Conservation (phyloP, 2,888 invertebrate genomes). For the Capitulum mitella region DNA sequence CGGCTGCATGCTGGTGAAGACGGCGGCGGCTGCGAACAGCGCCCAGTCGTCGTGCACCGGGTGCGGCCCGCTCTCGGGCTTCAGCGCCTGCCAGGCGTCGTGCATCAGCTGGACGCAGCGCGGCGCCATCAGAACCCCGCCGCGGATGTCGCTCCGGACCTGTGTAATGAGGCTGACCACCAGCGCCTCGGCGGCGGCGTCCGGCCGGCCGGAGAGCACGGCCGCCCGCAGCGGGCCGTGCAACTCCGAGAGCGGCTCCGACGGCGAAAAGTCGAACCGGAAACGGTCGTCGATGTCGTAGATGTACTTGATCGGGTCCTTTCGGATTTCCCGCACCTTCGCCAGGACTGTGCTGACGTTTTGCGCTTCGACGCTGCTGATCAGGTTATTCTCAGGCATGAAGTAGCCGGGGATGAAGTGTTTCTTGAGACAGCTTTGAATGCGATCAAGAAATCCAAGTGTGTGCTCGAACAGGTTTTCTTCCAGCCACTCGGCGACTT, state of each 20-base stretch:
- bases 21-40: not conserved
- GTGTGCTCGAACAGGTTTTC: not conserved
- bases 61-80: not conserved
- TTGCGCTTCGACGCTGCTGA: not conserved
- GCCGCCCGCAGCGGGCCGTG: not conserved
- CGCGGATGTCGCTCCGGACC: not conserved
- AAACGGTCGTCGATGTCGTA: conserved; percentile 18
- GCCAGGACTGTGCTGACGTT: not conserved
- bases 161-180: not conserved
- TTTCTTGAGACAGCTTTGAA: not conserved
- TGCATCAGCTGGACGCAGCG: not conserved
- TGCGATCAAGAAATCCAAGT: not conserved
- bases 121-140: not conserved
- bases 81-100: conserved; percentile 8
- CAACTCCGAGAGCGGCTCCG: conserved; percentile 1
- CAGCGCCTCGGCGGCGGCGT: not conserved
- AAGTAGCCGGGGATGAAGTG: conserved; percentile 2
- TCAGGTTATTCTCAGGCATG: not conserved
- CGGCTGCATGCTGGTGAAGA: not conserved
- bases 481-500: not conserved
- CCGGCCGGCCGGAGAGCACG: not conserved
- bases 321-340: not conserved
- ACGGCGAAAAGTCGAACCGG: not conserved
- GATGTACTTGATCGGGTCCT: not conserved
- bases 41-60: conserved; percentile 11